Percentiles rank a stretch among this genome's conserved stretches.
Conservation (phyloP, 2,888 invertebrate species). For the Ophion ventricosus region DNA sequence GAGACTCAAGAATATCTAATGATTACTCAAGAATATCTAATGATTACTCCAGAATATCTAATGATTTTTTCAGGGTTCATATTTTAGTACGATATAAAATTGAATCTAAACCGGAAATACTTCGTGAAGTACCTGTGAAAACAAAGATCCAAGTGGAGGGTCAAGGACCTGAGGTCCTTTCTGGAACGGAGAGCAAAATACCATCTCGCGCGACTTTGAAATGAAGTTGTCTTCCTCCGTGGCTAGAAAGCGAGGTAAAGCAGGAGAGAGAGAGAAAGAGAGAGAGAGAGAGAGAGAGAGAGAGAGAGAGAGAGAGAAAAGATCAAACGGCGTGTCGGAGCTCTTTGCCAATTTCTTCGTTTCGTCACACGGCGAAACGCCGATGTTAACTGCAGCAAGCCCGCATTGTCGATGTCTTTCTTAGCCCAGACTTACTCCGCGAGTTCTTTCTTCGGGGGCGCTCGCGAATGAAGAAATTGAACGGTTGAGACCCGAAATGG, state of each 20-base stretch:
- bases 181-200: background rate
- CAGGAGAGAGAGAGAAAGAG: conserved; percentile 12
- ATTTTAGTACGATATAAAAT: background rate
- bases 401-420: conserved; percentile 48
- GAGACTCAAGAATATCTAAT: too few relatives aligned
- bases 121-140: background rate
- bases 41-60: too few relatives aligned
- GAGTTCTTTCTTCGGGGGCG: conserved; percentile 34
- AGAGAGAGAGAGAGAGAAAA: conserved; percentile 21
- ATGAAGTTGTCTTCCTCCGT: conserved; percentile 23
- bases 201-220: background rate
- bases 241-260: background rate
- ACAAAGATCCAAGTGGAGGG: background rate
- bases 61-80: too few relatives aligned
- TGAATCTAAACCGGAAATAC: background rate
- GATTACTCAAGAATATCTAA: too few relatives aligned
- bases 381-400: conserved; percentile 37
- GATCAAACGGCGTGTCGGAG: conserved; percentile 54
- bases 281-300: conserved; percentile 3
- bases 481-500: conserved; percentile 44
- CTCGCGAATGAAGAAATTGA: conserved; percentile 34
- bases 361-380: conserved; percentile 61
- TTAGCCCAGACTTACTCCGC: conserved; percentile 33
- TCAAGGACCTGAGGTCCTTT: conserved; percentile 1
- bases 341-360: conserved; percentile 52